A percentile compares a stretch with the other conserved stretches of the same genome.
Conservation (phyloP, 2,113 vertebrate genomes). For the Passer domesticus region DNA sequence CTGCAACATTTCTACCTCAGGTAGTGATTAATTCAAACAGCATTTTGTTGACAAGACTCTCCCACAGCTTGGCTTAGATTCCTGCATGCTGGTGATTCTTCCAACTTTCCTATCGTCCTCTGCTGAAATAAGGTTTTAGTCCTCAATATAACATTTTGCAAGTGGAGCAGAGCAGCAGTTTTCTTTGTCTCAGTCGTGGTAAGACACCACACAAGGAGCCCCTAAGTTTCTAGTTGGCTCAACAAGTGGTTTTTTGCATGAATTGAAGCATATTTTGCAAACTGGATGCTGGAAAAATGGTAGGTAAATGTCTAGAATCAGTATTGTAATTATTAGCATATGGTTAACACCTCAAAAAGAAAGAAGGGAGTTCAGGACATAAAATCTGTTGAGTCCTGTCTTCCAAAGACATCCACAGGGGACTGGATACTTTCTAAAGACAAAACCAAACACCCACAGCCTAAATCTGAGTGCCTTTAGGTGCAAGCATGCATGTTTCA, state of each 20-base stretch:
- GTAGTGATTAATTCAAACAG: neutral
- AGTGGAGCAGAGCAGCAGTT: neutral
- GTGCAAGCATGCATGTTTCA: neutral
- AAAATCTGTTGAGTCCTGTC: neutral
- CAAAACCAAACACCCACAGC: neutral
- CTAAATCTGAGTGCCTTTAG: neutral
- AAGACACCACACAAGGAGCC: neutral
- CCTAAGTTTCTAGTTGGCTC: neutral
- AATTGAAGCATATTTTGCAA: neutral
- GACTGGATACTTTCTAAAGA: neutral
- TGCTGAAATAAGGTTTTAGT: neutral
- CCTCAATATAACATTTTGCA: neutral
- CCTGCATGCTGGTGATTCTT: neutral
- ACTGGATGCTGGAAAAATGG: neutral
- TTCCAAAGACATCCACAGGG: neutral
- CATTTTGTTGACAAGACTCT: neutral
- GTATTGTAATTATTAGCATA: neutral
- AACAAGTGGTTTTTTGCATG: neutral
- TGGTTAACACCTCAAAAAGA: neutral
- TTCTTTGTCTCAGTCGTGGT: neutral
- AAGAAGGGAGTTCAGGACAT: neutral
- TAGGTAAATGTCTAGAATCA: neutral
- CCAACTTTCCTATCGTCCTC: neutral
- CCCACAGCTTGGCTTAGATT: neutral
- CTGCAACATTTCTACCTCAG: neutral